These are phyloP conservation scores for Ochlodes sylvanus DNA, from an alignment of 2,888 invertebrate genomes.

Conservation along the genomic window DNA sequence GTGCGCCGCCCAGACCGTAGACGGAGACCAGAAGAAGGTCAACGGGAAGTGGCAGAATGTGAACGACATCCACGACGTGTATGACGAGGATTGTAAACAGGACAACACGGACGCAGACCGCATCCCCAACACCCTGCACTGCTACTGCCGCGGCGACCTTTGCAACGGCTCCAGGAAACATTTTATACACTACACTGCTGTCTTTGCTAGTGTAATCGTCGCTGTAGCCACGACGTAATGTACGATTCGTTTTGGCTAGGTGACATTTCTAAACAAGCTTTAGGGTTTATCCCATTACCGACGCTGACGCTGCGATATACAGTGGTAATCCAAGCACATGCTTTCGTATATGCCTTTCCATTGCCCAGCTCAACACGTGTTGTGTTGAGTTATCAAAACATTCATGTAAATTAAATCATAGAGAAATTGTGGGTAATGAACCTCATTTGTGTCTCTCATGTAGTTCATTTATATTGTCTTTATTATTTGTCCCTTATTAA, in stretches of 20 bases:
- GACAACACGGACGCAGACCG: slow-evolving; percentile 84
- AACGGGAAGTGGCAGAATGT: slow-evolving; percentile 85
- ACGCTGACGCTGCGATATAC: neutral
- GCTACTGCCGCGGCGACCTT: slow-evolving; percentile 89
- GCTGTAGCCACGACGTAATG: slow-evolving; percentile 18
- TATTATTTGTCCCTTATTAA: too few species aligned
- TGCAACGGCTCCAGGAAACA: slow-evolving; percentile 85
- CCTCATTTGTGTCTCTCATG: too few species aligned
- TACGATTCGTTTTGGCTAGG: neutral
- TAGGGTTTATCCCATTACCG: neutral
- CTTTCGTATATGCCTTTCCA: neutral
- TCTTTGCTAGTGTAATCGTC: slow-evolving; percentile 34
- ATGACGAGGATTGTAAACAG: slow-evolving; percentile 87
- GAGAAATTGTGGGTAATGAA: too few species aligned
- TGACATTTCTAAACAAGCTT: neutral
- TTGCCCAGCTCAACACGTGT: too few species aligned
- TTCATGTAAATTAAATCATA: too few species aligned
- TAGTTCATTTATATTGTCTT: too few species aligned
- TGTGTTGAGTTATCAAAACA: too few species aligned
- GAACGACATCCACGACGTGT: slow-evolving; percentile 87
- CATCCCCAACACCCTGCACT: slow-evolving; percentile 85
- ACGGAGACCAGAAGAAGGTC: slow-evolving; percentile 83
- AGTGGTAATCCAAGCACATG: neutral
- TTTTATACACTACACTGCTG: slow-evolving; percentile 18
- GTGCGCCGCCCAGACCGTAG: slow-evolving; percentile 89